Percentiles rank a stretch among this genome's conserved stretches.
These are phyloP conservation scores for Oxygymnocypris stewartii DNA, from an alignment of 2,113 vertebrate genomes.

Conservation along the genomic window DNA sequence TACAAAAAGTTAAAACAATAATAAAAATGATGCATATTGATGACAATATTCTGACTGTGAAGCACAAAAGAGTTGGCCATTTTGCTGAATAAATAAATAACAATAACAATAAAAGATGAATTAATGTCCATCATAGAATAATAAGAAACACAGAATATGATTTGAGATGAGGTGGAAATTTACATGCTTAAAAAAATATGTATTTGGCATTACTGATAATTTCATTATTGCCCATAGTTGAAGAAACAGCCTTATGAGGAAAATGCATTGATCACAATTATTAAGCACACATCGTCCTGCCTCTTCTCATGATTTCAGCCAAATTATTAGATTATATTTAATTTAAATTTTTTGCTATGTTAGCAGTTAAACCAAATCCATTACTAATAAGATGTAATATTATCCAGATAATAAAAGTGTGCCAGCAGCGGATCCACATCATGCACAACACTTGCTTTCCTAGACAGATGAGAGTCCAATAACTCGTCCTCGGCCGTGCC, in stretches of 20 bases:
- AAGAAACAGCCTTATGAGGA: background rate
- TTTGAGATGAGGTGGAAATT: too few relatives aligned
- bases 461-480: background rate
- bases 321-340: background rate
- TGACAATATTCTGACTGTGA: too few relatives aligned
- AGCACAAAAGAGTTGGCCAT: too few relatives aligned
- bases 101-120: too few relatives aligned
- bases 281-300: background rate
- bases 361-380: background rate
- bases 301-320: background rate
- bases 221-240: background rate
- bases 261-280: background rate
- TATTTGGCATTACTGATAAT: background rate
- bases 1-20: too few relatives aligned
- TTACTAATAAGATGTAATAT: background rate
- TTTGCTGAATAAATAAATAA: too few relatives aligned
- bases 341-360: background rate
- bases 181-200: too few relatives aligned
- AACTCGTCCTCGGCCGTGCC: background rate
- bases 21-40: too few relatives aligned
- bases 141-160: too few relatives aligned
- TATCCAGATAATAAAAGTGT: background rate
- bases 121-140: too few relatives aligned
- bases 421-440: background rate
- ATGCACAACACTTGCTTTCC: background rate